Percentiles rank a stretch among this genome's conserved stretches.
Evolutionary conservation across 2,113 vertebrate species (phyloP).

Genomic region (Rattus rattus): DNA sequence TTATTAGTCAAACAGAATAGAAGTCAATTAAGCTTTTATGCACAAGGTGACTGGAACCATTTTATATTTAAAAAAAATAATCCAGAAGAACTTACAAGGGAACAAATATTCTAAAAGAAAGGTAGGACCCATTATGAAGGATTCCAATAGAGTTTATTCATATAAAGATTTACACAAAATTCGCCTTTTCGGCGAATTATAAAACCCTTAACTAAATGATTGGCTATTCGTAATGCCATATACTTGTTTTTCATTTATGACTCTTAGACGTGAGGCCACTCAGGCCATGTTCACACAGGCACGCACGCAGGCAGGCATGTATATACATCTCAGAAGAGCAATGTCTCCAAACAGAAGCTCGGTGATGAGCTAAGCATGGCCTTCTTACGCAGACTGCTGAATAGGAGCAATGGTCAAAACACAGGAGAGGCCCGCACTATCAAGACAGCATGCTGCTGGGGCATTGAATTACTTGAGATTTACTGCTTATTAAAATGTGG

Average conservation of each 20-base stretch:
- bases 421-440: constrained; percentile 31
- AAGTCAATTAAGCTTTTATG: background rate
- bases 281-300: background rate
- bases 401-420: constrained; percentile 39
- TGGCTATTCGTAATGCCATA: background rate
- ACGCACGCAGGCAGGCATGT: background rate
- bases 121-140: background rate
- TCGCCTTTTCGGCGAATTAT: constrained; percentile 11
- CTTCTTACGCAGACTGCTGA: constrained; percentile 57
- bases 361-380: background rate
- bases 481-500: constrained; percentile 83
- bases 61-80: constrained; percentile 6
- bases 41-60: background rate
- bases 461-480: constrained; percentile 71
- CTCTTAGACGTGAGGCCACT: background rate
- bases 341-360: constrained; percentile 5
- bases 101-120: background rate
- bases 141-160: background rate
- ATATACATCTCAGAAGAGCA: background rate
- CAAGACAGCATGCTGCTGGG: constrained; percentile 60
- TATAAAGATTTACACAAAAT: background rate
- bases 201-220: constrained; percentile 11
- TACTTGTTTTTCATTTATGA: background rate
- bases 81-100: background rate
- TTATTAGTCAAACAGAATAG: background rate